Evolutionary conservation across 2,113 vertebrate genomes (phyloP), one percentile per base, ranked within the genome.

Genomic region (Chunga burmeisteri): DNA sequence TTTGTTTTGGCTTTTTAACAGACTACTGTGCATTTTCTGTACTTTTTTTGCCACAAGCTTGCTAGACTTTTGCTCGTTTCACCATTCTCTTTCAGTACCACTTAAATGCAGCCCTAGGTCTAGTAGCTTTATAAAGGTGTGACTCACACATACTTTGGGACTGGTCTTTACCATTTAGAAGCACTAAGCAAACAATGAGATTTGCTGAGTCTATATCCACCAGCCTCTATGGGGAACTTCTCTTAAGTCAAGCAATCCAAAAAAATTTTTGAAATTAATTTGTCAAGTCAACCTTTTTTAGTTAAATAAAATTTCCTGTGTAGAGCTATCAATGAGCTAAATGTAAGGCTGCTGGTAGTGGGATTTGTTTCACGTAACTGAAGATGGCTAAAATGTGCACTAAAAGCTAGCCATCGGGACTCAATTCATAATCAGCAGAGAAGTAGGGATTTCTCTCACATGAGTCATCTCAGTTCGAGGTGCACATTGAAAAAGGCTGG

Each of bases 401-500:
- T 75, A 5, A 46, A n/a, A 63, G 19, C 50, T 71, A 65, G 2
- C 36, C 2, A 0, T n/a, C 4, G 3, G 22, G 62, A 6, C 62
- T 55, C 1, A 1, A 29, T 3, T 44, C 16, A 18, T 1, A 12
- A 12, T 11, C 55, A 73, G 50, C 13, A 73, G 38, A 63, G 67
- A 27, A 38, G 10, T 0, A 20, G 21, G 12, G 14, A 13, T 53
- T 93, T 36, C 32, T 80, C 30, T 49, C 21, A 7, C 18, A 7
- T 25, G 53, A 18, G 46, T 22, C 30, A 26, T 11, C 42, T 38
- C 42, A 52, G 26, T 40, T 81, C 46, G 13, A 65, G 65, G 10
- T n/a, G 30, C 44, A 19, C 11, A 2, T 6, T 78, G n/a, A 20
- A 34, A 44, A 44, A 55, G 14, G 3, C 29, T 1, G 2, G 0